Conservation (phyloP, 2,113 vertebrate genomes). For the Tauraco erythrolophus region DNA sequence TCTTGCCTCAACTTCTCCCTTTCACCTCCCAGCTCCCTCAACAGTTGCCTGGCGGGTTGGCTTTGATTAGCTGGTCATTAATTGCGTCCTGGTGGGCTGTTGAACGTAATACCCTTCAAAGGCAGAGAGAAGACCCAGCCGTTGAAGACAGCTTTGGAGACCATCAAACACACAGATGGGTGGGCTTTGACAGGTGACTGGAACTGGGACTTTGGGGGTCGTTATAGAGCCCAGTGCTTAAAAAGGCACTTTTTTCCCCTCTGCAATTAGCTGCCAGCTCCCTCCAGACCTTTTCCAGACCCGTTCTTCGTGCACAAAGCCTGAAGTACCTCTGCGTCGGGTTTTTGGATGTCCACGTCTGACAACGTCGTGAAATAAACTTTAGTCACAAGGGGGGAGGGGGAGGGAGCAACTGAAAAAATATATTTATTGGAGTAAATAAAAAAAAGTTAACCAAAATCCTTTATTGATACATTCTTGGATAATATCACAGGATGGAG, state of each 20-base stretch:
- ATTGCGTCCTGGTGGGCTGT: not conserved
- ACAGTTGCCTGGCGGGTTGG: not conserved
- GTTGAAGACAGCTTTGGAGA: not conserved
- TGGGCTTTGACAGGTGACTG: not conserved
- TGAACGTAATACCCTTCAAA: not conserved
- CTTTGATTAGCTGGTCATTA: not conserved
- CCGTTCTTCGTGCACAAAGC: not conserved
- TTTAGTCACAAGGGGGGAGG: conserved; percentile 36
- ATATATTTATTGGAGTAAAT: conserved; percentile 76
- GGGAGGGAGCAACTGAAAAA: conserved; percentile 61
- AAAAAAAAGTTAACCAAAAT: conserved; percentile 89
- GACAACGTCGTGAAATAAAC: not conserved
- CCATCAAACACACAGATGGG: accelerated
- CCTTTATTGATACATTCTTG: conserved; percentile 89
- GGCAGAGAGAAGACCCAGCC: not conserved
- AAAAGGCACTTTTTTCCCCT: not conserved
- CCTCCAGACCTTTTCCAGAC: not conserved
- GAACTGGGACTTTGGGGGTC: not conserved
- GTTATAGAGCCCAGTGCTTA: not conserved
- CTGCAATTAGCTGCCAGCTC: not conserved
- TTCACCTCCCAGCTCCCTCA: not conserved
- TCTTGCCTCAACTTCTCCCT: not conserved
- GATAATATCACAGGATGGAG: conserved; percentile 85
- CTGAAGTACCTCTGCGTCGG: accelerated
- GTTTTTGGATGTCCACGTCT: not conserved